These are phyloP conservation scores for Anas bahamensis DNA, from an alignment of 2,797 vertebrate genomes.

Conservation along the genomic window DNA sequence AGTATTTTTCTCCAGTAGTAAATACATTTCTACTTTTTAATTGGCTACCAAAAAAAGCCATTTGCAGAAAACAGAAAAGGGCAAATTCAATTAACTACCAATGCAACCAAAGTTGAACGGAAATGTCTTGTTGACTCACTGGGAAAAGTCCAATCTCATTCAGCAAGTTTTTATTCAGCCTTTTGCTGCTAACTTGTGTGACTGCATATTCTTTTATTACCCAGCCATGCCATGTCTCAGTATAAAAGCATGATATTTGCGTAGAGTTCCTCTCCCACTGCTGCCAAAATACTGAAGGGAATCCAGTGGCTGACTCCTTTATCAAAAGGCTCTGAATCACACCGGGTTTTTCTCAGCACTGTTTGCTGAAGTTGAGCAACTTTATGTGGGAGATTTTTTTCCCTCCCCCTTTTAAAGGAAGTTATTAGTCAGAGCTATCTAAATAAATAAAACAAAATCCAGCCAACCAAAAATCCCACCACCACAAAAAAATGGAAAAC, in stretches of 20 bases:
- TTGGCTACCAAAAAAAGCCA: neutral
- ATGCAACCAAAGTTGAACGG: neutral
- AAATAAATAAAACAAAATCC: neutral
- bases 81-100: neutral
- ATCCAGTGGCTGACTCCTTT: neutral
- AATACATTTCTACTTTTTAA: neutral
- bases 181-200: neutral
- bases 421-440: neutral
- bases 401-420: neutral
- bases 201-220: neutral
- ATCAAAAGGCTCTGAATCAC: conserved; percentile 39
- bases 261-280: neutral
- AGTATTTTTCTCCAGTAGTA: neutral
- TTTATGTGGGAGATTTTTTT: neutral
- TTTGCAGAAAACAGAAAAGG: neutral
- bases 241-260: neutral
- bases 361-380: conserved; percentile 53
- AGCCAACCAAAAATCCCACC: neutral
- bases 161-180: neutral
- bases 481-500: neutral
- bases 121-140: neutral
- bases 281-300: neutral
- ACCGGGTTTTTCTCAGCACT: neutral
- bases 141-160: neutral
- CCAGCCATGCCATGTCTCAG: neutral